Evolutionary conservation across 2,888 invertebrate genomes (phyloP), one percentile per base, ranked within the genome.

Genomic region (Philaethria dido): DNA sequence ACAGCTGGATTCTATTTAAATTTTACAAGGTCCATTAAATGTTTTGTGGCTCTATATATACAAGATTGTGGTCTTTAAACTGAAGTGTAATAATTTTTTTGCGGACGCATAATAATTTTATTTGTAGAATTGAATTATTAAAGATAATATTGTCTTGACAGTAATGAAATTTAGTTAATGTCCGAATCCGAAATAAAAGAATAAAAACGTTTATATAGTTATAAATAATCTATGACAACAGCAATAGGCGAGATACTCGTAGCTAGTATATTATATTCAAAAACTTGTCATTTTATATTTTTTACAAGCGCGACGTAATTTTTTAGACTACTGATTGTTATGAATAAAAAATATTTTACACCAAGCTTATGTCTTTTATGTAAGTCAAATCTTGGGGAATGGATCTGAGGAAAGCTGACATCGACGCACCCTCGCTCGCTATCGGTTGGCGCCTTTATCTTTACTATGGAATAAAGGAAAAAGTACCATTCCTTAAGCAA

Each of bases 381-480:
- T 85, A 84, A 85, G 85, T 77, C 82, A 82, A 88, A 87, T 87
- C 84, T 82, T 77, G 75, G 83, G 77, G 80, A 81, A 87, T 85
- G 86, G 86, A 88, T 87, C 85, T 81, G 75, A 75, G 79, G 78
- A 74, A 78, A 78, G 81, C 81, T 81, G 83, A 81, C 82, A 77
- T 78, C 75, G 77, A 80, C 80, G 76, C 80, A 80, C 85, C 82
- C 85, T 84, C 84, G 86, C 85, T 83, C 77, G 74, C 74, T 79
- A 87, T 88, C 84, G 80, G 78, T 75, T 71, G 74, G 75, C 78
- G 82, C 81, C 84, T 85, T 89, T 89, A 89, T 91, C 87, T 89
- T 86, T 85, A 85, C 88, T 87, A 82, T 81, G 84, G 80, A 85
- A 87, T 88, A 89, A 88, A 88, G 81, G 84, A 78, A 84, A 85